A percentile compares a stretch with the other conserved stretches of the same genome.
phyloP scores from a whole-genome alignment of 2,797 vertebrate genomes.

The Hafferia zeledoni region DNA sequence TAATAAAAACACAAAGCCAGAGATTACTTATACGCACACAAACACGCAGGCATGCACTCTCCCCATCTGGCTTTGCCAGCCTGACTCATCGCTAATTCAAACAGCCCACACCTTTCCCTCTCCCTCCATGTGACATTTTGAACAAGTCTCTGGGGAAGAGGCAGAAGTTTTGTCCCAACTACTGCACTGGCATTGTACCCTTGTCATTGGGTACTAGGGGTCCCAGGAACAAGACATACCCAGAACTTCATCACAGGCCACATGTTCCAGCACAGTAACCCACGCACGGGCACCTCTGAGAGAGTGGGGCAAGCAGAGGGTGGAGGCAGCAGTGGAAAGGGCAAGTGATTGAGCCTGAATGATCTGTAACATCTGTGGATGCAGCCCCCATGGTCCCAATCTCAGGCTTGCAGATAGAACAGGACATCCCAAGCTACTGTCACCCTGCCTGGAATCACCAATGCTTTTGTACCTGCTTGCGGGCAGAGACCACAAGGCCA shows the following conservation, averaged over 20 bases:
- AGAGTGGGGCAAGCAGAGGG: constrained; percentile 26
- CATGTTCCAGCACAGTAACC: not conserved
- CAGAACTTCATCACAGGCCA: not conserved
- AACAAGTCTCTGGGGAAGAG: not conserved
- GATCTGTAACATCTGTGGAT: not conserved
- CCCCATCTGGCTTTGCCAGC: constrained; percentile 64
- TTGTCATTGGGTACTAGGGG: not conserved
- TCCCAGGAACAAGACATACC: not conserved
- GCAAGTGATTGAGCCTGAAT: constrained; percentile 4
- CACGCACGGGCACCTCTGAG: not conserved
- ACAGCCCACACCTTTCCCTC: constrained; percentile 72
- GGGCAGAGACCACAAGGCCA: not conserved
- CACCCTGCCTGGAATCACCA: not conserved
- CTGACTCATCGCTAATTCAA: constrained; percentile 72
- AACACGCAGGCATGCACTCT: constrained; percentile 63
- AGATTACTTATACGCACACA: constrained; percentile 63
- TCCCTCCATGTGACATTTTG: constrained; percentile 14
- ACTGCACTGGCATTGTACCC: fast-evolving
- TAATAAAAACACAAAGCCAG: constrained; percentile 72
- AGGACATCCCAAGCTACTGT: not conserved
- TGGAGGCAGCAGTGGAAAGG: constrained; percentile 5
- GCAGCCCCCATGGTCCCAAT: not conserved
- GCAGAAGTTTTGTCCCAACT: not conserved
- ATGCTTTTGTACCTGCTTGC: not conserved
- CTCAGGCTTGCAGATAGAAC: not conserved